Evolutionary conservation across 2,113 vertebrate species (phyloP), one percentile per base, ranked within the genome.

Genomic region (Dromiciops gliroides): DNA sequence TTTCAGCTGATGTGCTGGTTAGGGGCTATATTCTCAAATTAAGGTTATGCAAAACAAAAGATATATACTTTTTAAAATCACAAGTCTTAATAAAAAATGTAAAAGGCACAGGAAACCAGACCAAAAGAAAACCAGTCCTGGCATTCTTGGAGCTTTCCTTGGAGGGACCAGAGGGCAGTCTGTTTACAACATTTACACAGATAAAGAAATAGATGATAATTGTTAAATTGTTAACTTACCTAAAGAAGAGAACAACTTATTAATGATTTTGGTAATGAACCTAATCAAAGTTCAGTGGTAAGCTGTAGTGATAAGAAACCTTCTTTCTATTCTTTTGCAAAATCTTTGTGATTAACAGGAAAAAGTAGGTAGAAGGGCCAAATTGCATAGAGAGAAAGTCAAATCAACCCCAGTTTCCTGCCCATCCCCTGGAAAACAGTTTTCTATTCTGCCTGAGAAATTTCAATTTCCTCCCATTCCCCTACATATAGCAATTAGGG

Each of bases 301-400:
- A 93, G 25, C 25, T 28, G 11, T 51, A 50, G 24, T 3, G 37
- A 60, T 96, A 9, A 37, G 16, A 23, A 31, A 44, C 51, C 0
- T 1, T 31, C 2, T 52, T 49, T 50, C 50, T 53, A 91, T 91
- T 90, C 8, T 48, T 60, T 7, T 44, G 47, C 26, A 25, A 48
- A 16, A 6, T 31, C 50, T 88, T 95, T 60, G 52, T 60, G 48
- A 92, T 93, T 95, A 37, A 90, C 31, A 37, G 12, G 14, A 90
- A 49, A 94, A 89, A 90, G 28, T 37, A 90, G 48, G 89, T n/a
- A 89, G 67, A 90, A 92, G 48, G 50, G 50, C 37, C 83, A 75
- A 12, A 88, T 11, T 92, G 16, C 52, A 10, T 83, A 88, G 92
- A 16, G 49, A 44, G 2, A 51, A 16, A 10, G 51, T 23, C 91